Evolutionary conservation across 2,888 invertebrate genomes (phyloP).

Genomic region (Odontocerum albicorne): DNA sequence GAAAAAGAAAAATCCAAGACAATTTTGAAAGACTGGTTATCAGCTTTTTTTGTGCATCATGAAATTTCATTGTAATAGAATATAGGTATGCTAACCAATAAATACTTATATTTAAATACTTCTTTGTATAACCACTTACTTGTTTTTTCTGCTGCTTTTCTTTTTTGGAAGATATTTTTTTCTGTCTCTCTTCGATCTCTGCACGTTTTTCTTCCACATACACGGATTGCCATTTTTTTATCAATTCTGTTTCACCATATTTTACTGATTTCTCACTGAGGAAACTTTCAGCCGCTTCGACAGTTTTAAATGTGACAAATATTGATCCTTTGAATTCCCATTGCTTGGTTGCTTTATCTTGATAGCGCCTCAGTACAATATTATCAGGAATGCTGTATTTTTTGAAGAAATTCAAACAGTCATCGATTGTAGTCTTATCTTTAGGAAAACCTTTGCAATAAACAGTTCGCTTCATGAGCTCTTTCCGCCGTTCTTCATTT

Average conservation of each 20-base stretch:
- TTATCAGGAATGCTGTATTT: conserved; percentile 69
- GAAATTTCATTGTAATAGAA: no score
- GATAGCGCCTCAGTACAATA: conserved; percentile 64
- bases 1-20: no score
- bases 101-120: no score
- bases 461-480: conserved; percentile 72
- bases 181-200: conserved; percentile 62
- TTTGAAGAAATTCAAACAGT: conserved; percentile 72
- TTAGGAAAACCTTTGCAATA: conserved; percentile 88
- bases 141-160: conserved; percentile 45
- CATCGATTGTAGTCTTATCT: conserved; percentile 65
- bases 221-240: conserved; percentile 70
- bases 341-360: conserved; percentile 64
- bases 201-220: conserved; percentile 69
- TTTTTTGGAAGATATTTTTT: conserved; percentile 59
- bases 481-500: conserved; percentile 80
- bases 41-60: no score
- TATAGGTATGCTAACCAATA: no score
- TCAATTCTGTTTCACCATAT: conserved; percentile 65
- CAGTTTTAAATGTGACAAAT: conserved; percentile 81
- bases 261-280: conserved; percentile 69
- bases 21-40: no score
- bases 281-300: conserved; percentile 80
- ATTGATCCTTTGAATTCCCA: conserved; percentile 88
- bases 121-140: no score